Conservation (phyloP, 2,113 vertebrate genomes). For the Pionites leucogaster region DNA sequence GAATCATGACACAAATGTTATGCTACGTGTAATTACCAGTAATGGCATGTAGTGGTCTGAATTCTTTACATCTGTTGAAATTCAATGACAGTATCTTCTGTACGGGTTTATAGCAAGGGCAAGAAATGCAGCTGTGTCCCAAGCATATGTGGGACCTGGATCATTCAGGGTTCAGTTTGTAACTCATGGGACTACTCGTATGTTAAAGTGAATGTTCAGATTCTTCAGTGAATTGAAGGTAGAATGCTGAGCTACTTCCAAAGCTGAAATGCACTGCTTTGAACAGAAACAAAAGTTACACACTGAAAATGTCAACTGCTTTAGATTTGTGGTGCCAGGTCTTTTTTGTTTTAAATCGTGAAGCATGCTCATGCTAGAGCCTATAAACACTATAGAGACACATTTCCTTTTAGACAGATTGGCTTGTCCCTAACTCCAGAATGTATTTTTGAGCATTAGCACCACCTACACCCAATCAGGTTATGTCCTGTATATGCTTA, state of each 20-base stretch:
- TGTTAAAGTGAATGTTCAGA: not conserved
- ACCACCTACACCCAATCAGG: not conserved
- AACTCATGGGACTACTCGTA: not conserved
- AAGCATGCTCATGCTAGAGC: not conserved
- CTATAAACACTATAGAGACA: not conserved
- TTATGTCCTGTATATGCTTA: not conserved
- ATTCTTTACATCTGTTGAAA: not conserved
- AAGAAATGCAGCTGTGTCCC: not conserved
- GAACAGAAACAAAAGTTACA: not conserved
- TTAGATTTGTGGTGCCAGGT: not conserved
- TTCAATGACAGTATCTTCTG: not conserved
- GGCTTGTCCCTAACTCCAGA: not conserved
- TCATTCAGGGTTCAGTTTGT: not conserved
- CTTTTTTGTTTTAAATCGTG: not conserved
- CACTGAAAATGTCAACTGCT: not conserved
- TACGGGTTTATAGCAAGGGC: rapidly evolving
- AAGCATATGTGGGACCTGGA: not conserved
- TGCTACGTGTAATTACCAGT: not conserved
- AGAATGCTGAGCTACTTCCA: not conserved
- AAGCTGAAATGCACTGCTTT: not conserved
- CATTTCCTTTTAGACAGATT: not conserved
- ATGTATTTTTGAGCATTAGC: not conserved
- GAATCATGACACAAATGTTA: not conserved
- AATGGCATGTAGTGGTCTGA: not conserved
- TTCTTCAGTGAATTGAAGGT: not conserved